Percentiles rank a stretch among this genome's conserved stretches.
Evolutionary conservation across 1,140 invertebrate genomes (phyloP).

Genomic region (Anoplophora glabripennis): DNA sequence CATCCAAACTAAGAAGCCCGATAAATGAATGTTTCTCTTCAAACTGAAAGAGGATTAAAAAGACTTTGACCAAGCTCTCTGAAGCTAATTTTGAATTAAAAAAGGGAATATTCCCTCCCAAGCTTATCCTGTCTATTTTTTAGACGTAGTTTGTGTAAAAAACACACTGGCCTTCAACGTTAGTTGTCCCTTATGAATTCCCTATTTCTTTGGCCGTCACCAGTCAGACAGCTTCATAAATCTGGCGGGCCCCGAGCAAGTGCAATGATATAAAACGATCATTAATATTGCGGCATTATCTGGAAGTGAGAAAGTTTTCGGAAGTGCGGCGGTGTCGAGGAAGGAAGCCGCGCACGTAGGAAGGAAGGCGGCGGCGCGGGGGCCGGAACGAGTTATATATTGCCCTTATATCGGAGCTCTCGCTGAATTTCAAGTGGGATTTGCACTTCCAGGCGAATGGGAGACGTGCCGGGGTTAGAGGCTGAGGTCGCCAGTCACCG

Average conservation of each 20-base stretch:
- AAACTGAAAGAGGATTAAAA: no score
- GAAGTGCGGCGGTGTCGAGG: conserved; percentile 41
- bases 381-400: conserved; percentile 40
- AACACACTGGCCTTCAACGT: background rate
- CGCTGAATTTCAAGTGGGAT: conserved; percentile 42
- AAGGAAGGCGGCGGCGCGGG: conserved; percentile 34
- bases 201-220: background rate
- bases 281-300: conserved; percentile 45
- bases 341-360: conserved; percentile 39
- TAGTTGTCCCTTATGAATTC: background rate
- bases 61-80: no score
- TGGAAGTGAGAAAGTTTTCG: conserved; percentile 38
- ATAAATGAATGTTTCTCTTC: no score
- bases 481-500: background rate
- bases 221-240: conserved; percentile 1
- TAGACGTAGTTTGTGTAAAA: no score
- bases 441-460: conserved; percentile 24
- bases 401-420: conserved; percentile 37
- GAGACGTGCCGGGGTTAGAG: conserved; percentile 12
- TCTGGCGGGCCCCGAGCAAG: background rate
- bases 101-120: no score
- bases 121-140: no score
- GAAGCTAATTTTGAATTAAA: no score
- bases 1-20: no score
- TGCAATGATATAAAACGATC: conserved; percentile 27